Base-by-base conservation (phyloP, 2,113 vertebrate genomes). In the Gallinago media region DNA sequence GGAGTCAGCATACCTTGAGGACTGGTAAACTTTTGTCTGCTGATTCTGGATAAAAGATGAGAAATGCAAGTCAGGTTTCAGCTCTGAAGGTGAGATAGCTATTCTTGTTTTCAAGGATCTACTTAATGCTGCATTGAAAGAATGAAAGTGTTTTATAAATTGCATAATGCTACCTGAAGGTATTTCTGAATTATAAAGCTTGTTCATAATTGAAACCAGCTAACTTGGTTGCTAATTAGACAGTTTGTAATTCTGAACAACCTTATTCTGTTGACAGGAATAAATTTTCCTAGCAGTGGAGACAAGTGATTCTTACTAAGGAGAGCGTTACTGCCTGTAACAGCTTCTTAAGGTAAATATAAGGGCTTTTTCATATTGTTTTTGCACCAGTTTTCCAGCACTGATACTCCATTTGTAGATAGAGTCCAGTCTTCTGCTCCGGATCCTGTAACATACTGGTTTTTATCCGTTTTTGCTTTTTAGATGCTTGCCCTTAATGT, bases 391-490 rank as follows among this genome's bases (percentile, higher is more conserved):
- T 91, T 91, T 90, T 92, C 17, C 55, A 86, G 52, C 34, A 21
- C 52, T 91, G 81, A 36, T 49, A 23, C 71, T 92, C 47, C 36
- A 42, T 73, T 85, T 47, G 5, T 32, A 47, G 72, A 84, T 29
- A 27, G 1, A 40, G 11, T 78, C 23, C 44, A 27, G 65, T 66
- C 55, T 96, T 88, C 79, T 93, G 42, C 68, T 91, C 55, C 65
- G 91, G 92, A 92, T 66, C 20, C 40, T 4, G 4, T 54, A 85
- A 66, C 14, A 31, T 46, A 27, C 36, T 7, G 2, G n/a, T 7
- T 34, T 94, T 93, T 93, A 40, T 74, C 20, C 4, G 4, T 89
- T 96, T 97, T 94, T 67, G 78, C 68, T 32, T 68, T 61, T 65
- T 67, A 85, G 47, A 31, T 89, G 73, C 47, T 61, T 88, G 38